These are phyloP conservation scores for Antheraea yamamai DNA, from an alignment of 2,888 invertebrate genomes.

Conservation along the genomic window DNA sequence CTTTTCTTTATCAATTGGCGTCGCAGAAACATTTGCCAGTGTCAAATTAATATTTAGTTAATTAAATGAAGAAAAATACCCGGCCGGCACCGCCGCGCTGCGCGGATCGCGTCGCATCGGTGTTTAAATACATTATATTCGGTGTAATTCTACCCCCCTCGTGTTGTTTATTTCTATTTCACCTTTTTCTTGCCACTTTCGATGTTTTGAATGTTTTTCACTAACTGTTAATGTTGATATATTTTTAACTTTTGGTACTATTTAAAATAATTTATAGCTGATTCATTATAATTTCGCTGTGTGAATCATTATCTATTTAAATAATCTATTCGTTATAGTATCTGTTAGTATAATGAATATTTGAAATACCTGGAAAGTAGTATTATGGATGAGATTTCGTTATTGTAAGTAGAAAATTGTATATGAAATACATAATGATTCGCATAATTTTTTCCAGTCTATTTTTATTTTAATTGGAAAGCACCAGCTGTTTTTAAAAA, in stretches of 20 bases:
- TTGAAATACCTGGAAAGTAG: not conserved
- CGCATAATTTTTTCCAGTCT: conserved; percentile 36
- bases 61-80: conserved; percentile 65
- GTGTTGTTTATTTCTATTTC: conserved; percentile 72
- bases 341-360: not conserved
- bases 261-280: conserved; percentile 44
- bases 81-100: conserved; percentile 65
- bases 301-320: conserved; percentile 22
- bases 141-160: conserved; percentile 51
- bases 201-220: conserved; percentile 81
- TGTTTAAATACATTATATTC: conserved; percentile 65
- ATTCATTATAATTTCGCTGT: conserved; percentile 31
- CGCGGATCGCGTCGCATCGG: conserved; percentile 75
- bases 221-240: conserved; percentile 82
- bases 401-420: too few relatives aligned
- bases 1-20: not conserved
- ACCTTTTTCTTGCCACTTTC: conserved; percentile 78
- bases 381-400: too few relatives aligned
- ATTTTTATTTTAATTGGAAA: conserved; percentile 35
- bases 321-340: not conserved
- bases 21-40: not conserved
- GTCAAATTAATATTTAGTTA: not conserved
- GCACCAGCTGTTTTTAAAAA: conserved; percentile 16
- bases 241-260: conserved; percentile 36
- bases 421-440: conserved; percentile 33